A percentile compares a stretch with the other conserved stretches of the same genome.
These are phyloP conservation scores for Melanocharis versteri DNA, from an alignment of 2,113 vertebrate genomes.

Conservation along the genomic window DNA sequence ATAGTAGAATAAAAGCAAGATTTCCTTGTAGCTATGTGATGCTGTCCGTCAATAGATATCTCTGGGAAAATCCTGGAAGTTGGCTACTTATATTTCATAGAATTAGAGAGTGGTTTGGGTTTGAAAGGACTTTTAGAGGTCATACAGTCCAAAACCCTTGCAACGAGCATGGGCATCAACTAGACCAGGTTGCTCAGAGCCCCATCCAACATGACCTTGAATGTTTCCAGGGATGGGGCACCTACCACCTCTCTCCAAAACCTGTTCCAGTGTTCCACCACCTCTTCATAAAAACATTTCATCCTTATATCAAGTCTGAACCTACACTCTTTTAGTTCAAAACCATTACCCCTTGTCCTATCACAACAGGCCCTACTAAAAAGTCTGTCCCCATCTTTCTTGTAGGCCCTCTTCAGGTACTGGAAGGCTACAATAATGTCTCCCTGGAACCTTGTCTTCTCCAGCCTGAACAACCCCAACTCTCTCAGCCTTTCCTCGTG, in stretches of 20 bases:
- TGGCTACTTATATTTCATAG: neutral
- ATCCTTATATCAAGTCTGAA: neutral
- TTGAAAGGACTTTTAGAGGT: neutral
- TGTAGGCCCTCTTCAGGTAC: neutral
- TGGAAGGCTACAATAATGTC: neutral
- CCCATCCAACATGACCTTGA: rapidly evolving
- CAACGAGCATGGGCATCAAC: neutral
- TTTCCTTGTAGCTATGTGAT: neutral
- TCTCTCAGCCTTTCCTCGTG: neutral
- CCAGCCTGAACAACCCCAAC: neutral
- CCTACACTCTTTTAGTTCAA: neutral
- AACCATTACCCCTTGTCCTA: neutral
- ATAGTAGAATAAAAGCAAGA: neutral
- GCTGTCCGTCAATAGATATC: rapidly evolving
- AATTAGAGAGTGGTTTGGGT: neutral
- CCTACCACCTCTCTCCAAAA: neutral
- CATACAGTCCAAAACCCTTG: rapidly evolving
- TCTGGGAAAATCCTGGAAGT: neutral
- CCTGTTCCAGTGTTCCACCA: neutral
- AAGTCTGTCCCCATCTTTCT: neutral
- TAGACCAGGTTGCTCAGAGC: neutral
- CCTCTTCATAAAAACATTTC: neutral
- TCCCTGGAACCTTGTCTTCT: neutral
- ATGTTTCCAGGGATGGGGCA: neutral
- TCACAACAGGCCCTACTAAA: neutral